A percentile compares a stretch with the other conserved stretches of the same genome.
Evolutionary conservation across 2,797 vertebrate genomes (phyloP).

Genomic region (Malacoraja senta): DNA sequence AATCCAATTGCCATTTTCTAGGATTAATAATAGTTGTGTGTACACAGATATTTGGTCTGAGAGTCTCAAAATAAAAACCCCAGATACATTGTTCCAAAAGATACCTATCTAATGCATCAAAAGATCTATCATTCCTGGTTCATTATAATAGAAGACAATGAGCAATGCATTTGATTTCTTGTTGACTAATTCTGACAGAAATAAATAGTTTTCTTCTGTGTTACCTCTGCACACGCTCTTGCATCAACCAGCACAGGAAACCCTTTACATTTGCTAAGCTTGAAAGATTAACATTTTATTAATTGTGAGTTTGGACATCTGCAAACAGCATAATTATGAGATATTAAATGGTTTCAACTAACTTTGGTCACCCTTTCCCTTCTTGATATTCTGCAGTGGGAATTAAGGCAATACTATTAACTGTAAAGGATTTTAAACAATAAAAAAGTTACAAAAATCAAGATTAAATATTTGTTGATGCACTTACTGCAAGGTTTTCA

Average conservation of each 20-base stretch:
- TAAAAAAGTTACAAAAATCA: not conserved
- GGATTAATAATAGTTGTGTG: not conserved
- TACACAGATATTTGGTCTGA: not conserved
- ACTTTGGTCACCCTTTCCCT: not conserved
- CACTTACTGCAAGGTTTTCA: conserved; percentile 78
- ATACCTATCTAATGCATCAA: too few relatives aligned
- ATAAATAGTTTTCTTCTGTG: not conserved
- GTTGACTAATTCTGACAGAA: not conserved
- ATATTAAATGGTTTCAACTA: not conserved
- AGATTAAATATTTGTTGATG: not conserved
- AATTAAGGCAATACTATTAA: not conserved
- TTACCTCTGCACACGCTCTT: not conserved
- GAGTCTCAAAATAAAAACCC: not conserved
- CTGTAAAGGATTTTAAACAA: not conserved
- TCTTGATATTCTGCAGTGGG: not conserved
- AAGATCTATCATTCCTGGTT: too few relatives aligned
- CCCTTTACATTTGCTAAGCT: not conserved
- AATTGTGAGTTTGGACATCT: not conserved
- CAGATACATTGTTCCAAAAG: too few relatives aligned
- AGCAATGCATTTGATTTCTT: not conserved
- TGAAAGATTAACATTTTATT: not conserved
- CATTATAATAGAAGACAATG: too few relatives aligned
- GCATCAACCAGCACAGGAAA: not conserved
- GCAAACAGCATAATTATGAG: not conserved
- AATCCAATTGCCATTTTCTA: not conserved